A percentile compares a stretch with the other conserved stretches of the same genome.
Conservation (phyloP, 2,888 invertebrate genomes). For the Torymus tubicola region DNA sequence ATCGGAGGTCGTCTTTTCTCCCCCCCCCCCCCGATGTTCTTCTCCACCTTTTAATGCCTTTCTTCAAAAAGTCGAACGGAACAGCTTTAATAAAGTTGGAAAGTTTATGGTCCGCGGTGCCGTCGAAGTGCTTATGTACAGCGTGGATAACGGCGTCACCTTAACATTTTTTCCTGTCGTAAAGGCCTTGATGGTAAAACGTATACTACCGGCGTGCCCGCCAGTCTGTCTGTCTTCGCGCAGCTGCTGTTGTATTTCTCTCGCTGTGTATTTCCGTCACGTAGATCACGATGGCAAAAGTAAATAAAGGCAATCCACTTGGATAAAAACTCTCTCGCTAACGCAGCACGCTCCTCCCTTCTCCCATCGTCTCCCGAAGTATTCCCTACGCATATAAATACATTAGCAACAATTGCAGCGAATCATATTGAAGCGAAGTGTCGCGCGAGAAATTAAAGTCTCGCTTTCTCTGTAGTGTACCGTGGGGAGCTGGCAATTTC, state of each 20-base stretch:
- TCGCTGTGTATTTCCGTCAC: slow-evolving; percentile 11
- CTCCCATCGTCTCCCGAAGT: no score
- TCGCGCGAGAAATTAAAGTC: neutral
- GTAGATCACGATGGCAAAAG: neutral
- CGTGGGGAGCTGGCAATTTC: slow-evolving; percentile 24
- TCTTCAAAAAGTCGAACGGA: slow-evolving; percentile 17
- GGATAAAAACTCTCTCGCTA: neutral
- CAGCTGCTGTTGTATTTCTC: no score
- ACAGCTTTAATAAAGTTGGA: slow-evolving; percentile 37
- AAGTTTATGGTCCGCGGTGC: slow-evolving; percentile 17
- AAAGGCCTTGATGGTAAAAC: slow-evolving; percentile 26
- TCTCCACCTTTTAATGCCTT: neutral
- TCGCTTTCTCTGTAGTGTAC: neutral
- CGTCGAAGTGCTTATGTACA: slow-evolving; percentile 17
- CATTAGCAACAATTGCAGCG: slow-evolving; percentile 15
- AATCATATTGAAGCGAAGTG: neutral
- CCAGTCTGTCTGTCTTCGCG: no score
- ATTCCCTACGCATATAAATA: neutral
- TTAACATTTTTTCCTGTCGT: slow-evolving; percentile 24
- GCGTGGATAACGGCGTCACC: neutral
- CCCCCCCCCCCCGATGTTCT: no score
- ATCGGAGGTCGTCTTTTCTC: neutral
- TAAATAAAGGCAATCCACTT: neutral
- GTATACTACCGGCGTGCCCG: neutral
- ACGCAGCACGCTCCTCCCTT: no score